Evolutionary conservation across 2,797 vertebrate genomes (phyloP), one percentile per base, ranked within the genome.

Genomic region (Phoeniculus purpureus): DNA sequence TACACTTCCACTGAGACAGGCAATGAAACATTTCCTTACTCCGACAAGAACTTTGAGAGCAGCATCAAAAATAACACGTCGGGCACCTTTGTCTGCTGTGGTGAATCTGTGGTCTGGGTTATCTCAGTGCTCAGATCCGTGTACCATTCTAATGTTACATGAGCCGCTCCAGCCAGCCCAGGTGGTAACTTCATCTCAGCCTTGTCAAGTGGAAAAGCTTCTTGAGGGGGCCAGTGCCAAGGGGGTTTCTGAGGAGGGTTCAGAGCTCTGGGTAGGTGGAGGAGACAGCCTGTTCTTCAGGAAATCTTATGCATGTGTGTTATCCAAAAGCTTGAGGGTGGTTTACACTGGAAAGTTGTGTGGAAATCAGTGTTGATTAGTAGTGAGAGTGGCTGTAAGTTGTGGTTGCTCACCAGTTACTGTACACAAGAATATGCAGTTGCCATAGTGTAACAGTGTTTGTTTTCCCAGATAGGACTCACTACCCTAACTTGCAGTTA

Each of bases 211-310:
- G 9, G 73, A 40, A 70, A 68, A 85, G 56, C 54, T 32, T 31
- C 40, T 21, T 14, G 9, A 75, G 32, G 19, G 50, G 47, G 16
- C 21, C 0, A 1, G 31, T 12, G 48, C 27, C 25, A 1, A n/a
- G 7, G 34, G 19, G 22, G 3, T 43, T 31, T 60, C 55, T 37
- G 43, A 58, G 82, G 60, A 37, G 32, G 18, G 48, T 9, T 15
- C 55, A n/a, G 45, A 21, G 48, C 10, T 15, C 61, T 12, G 31
- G 27, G 23, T 17, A 25, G 7, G 37, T 4, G 4, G 48, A 23
- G 54, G 54, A 32, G 43, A 23, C 7, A 29, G 27, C 20, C 27
- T 2, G 43, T 26, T 65, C 52, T 50, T 25, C 32, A 60, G 59
- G 31, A 64, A 45, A 54, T 70, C 51, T 37, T 37, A 37, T 12